phyloP scores from a whole-genome alignment of 53 echinoderm and acorn worm genomes.

The Antedon mediterranea region DNA sequence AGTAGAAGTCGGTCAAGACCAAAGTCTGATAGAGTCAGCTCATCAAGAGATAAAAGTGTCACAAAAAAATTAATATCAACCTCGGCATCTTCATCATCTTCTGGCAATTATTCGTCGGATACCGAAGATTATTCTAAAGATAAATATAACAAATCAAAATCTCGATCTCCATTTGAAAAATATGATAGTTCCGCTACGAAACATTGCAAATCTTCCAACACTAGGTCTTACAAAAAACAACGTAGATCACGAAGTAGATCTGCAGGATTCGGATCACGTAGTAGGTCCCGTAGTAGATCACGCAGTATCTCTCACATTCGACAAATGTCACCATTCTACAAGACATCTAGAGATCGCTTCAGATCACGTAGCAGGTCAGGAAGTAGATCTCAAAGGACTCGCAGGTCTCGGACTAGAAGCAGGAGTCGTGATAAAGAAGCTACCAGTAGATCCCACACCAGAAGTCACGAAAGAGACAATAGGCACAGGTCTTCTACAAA shows the following conservation, averaged over 20 bases:
- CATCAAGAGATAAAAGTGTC: neutral
- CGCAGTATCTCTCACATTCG: neutral
- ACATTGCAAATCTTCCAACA: neutral
- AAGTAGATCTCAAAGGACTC: neutral
- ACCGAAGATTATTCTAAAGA: neutral
- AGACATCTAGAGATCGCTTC: neutral
- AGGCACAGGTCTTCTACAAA: too few relatives aligned
- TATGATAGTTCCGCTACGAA: neutral
- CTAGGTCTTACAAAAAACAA: neutral
- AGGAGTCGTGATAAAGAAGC: neutral
- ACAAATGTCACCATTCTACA: neutral
- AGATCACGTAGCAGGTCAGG: neutral
- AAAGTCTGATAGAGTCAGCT: too few relatives aligned
- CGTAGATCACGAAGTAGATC: neutral
- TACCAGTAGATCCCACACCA: too few relatives aligned
- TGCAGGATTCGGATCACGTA: neutral
- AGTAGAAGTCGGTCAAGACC: neutral
- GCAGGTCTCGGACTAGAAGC: neutral
- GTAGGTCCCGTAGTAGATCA: neutral
- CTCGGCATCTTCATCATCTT: neutral
- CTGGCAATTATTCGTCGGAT: neutral
- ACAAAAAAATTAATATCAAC: neutral
- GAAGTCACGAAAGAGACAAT: too few relatives aligned
- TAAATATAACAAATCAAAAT: neutral
- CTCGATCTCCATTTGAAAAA: neutral